Percentiles rank a stretch among this genome's conserved stretches.
phyloP scores from a whole-genome alignment of 2,113 vertebrate species.

The Hassar affinis region DNA sequence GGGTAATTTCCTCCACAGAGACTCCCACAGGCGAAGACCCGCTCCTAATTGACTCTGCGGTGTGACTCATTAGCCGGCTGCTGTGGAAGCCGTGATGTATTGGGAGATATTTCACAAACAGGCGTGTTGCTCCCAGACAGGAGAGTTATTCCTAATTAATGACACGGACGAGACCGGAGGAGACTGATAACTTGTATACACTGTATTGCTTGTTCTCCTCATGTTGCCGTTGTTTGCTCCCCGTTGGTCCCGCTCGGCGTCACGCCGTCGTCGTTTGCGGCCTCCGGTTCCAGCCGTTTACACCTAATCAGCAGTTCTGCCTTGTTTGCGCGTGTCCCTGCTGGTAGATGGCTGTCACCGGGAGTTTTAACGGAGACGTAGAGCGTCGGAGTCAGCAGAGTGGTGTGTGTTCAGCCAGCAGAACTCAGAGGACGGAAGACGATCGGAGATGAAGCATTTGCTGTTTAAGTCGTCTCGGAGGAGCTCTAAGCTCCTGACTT shows the following conservation, averaged over 20 bases:
- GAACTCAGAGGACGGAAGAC: conserved; percentile 21
- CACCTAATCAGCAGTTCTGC: conserved; percentile 41
- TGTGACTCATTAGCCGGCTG: conserved; percentile 52
- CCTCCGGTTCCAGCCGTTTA: conserved; percentile 44
- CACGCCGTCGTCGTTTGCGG: conserved; percentile 21
- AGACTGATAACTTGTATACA: conserved; percentile 41
- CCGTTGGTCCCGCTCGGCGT: conserved; percentile 1
- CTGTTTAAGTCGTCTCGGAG: conserved; percentile 45
- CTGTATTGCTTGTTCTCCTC: conserved; percentile 10
- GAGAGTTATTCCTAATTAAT: conserved; percentile 48
- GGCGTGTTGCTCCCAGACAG: conserved; percentile 32
- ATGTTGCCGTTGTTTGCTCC: conserved; percentile 40
- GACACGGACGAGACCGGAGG: conserved; percentile 16
- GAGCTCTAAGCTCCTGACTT: conserved; percentile 44
- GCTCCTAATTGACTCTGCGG: conserved; percentile 48
- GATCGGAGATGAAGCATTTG: conserved; percentile 44
- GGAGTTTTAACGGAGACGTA: conserved; percentile 47
- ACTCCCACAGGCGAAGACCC: conserved; percentile 38
- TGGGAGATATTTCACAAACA: conserved; percentile 49
- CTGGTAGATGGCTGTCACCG: conserved; percentile 47
- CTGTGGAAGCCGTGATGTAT: conserved; percentile 47
- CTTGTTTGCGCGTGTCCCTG: conserved; percentile 19
- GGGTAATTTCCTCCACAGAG: conserved; percentile 45
- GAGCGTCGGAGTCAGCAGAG: conserved; percentile 38
- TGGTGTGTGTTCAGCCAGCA: conserved; percentile 15